Conservation (phyloP, 2,888 invertebrate species). For the Cataglyphis livida region DNA sequence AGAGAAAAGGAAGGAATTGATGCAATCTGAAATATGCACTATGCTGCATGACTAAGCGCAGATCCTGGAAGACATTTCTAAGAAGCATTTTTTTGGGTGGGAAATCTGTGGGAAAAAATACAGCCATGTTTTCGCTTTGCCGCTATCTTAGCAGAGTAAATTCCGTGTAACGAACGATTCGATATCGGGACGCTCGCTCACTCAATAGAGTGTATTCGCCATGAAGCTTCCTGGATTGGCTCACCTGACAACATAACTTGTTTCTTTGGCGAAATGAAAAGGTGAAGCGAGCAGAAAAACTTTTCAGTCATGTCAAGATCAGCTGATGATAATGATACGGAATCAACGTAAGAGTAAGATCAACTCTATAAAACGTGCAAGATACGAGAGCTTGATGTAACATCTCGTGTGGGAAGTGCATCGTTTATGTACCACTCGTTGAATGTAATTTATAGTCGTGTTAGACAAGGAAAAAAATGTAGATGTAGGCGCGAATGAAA, state of each 20-base stretch:
- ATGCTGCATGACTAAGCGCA: slow-evolving; percentile 43
- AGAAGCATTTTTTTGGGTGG: slow-evolving; percentile 38
- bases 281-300: slow-evolving; percentile 31
- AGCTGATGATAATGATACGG: slow-evolving; percentile 59
- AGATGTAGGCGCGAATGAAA: not conserved
- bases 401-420: slow-evolving; percentile 3
- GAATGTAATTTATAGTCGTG: slow-evolving; percentile 5
- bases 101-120: slow-evolving; percentile 70
- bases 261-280: slow-evolving; percentile 18
- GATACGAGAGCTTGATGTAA: slow-evolving; percentile 14
- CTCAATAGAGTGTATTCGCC: slow-evolving; percentile 3
- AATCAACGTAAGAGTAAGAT: slow-evolving; percentile 59
- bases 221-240: slow-evolving; percentile 34
- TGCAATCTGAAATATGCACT: slow-evolving; percentile 40
- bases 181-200: slow-evolving; percentile 34
- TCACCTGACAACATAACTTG: not conserved
- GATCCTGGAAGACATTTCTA: slow-evolving; percentile 45
- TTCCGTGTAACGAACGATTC: slow-evolving; percentile 18
- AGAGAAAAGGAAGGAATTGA: not conserved
- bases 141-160: slow-evolving; percentile 71
- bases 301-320: slow-evolving; percentile 56
- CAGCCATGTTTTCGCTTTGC: slow-evolving; percentile 63
- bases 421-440: slow-evolving; percentile 32
- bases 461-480: not conserved
- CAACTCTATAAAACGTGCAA: slow-evolving; percentile 59